Evolutionary conservation across 1,140 invertebrate genomes (phyloP), one percentile per base, ranked within the genome.

Genomic region (Calliopsis andreniformis): DNA sequence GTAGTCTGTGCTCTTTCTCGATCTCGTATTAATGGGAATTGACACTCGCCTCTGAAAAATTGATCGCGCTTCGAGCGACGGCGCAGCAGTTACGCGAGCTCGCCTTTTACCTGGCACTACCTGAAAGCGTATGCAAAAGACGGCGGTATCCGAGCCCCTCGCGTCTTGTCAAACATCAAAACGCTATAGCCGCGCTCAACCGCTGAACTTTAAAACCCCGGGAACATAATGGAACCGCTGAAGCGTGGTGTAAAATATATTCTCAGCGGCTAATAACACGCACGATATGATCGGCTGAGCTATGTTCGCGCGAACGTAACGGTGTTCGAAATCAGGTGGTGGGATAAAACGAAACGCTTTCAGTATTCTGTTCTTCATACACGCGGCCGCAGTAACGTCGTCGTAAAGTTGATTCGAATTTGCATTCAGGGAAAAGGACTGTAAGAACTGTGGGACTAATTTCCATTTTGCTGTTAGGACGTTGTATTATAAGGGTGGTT

Each of bases 221-320:
- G n/a, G 32, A 59, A 39, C 56, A 55, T 28, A 55, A 55, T 55
- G 51, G 51, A 55, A 55, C 16, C 51, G 51, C 25, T 55, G 23
- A 25, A 55, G 51, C 51, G 25, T 55, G 51, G 25, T 55, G 3
- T 16, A 16, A 30, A 55, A 55, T 55, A 55, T 55, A 55, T 55
- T 55, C 51, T 30, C 51, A 30, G 23, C 25, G 25, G 51, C 25
- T 55, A 55, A 55, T 55, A 55, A 55, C 51, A 23, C 25, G 49
- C 49, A n/a, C 23, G 35, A 39, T 39, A 39, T 39, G 35, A 39
- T 39, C 35, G 35, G 35, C 35, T 10, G 35, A 10, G 3, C 35
- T n/a, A n/a, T n/a, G 35, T 10, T 39, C 35, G 35, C 35, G 35
- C 4, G 35, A 39, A 39, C 35, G 35, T 39, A 39, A 39, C 35